Evolutionary conservation across 1,140 invertebrate genomes (phyloP), one percentile per base, ranked within the genome.

Genomic region (Goniozus legneri): DNA sequence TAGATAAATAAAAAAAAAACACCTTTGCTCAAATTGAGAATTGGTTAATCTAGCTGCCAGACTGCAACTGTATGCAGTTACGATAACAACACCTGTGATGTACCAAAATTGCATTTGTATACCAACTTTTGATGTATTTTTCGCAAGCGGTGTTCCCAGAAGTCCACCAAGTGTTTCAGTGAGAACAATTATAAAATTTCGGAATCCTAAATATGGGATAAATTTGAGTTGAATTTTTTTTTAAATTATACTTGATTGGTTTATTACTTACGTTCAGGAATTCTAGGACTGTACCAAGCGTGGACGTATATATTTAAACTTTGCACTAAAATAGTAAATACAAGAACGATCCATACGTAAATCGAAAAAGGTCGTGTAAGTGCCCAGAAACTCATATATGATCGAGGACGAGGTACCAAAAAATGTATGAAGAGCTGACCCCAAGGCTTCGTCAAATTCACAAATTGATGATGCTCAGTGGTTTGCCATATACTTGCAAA

Each of bases 71-170:
- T 73, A 75, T 10, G 64, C 65, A 16, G 62, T 54, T 2, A 73
- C 66, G 8, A 75, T 27, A 19, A 72, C 30, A 14, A 72, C 42
- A 32, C 68, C 69, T 8, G 56, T 45, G 3, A 50, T 48, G 44
- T 69, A 65, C 69, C 72, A 75, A 12, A 72, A 55, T 31, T 65
- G 52, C 8, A 72, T 47, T 46, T 69, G 62, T 0, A 69, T 13
- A 22, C 56, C 50, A 21, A 67, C 39, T 15, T 52, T 48, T 0
- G 24, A 4, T 1, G 40, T 48, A 3, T 56, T 62, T 43, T 19
- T 36, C 2, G 68, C 59, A 18, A 64, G 48, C 48, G 58, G 65
- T 1, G 50, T 49, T 3, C 67, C 71, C 3, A 71, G 37, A 14
- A 75, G 48, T 21, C 59, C 54, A 19, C 66, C 68, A 19, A 62